Evolutionary conservation across 2,797 vertebrate genomes (phyloP).

Genomic region (Aulostomus chinensis): DNA sequence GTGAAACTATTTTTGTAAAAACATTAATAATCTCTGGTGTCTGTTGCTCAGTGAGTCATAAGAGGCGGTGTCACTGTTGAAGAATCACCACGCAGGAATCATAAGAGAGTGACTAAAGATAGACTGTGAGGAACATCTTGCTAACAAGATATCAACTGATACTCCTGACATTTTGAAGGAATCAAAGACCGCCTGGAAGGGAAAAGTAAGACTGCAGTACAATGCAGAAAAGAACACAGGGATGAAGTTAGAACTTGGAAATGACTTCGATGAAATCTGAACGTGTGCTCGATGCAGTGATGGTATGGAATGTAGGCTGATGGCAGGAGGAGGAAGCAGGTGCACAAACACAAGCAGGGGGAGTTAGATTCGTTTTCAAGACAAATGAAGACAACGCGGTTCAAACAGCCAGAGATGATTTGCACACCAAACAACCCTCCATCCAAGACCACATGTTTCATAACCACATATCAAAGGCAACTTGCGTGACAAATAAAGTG

Average conservation of each 20-base stretch:
- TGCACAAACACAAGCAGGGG: too few relatives aligned
- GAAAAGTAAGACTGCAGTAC: slow-evolving; percentile 15
- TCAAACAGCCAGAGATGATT: too few relatives aligned
- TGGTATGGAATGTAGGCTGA: too few relatives aligned
- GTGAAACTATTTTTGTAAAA: slow-evolving; percentile 74
- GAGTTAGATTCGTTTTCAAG: too few relatives aligned
- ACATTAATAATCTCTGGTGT: slow-evolving; percentile 75
- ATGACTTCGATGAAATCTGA: not conserved
- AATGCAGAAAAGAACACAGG: slow-evolving; percentile 2
- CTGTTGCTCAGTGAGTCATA: slow-evolving; percentile 75
- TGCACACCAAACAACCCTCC: too few relatives aligned
- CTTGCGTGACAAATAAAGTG: too few relatives aligned
- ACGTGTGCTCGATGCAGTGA: not conserved
- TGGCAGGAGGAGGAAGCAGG: too few relatives aligned
- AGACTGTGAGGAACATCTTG: slow-evolving; percentile 55
- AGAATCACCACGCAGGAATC: slow-evolving; percentile 59
- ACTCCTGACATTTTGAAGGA: slow-evolving; percentile 60
- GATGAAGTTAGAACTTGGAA: not conserved
- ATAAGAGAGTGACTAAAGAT: slow-evolving; percentile 67
- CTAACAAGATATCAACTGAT: slow-evolving; percentile 70
- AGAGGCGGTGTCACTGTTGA: slow-evolving; percentile 58
- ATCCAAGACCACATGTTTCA: too few relatives aligned
- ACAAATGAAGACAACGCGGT: too few relatives aligned
- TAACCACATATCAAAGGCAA: too few relatives aligned
- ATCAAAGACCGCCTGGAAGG: slow-evolving; percentile 38